Base-by-base conservation (phyloP, 2,888 invertebrate species). In the Cartodere bifasciata region DNA sequence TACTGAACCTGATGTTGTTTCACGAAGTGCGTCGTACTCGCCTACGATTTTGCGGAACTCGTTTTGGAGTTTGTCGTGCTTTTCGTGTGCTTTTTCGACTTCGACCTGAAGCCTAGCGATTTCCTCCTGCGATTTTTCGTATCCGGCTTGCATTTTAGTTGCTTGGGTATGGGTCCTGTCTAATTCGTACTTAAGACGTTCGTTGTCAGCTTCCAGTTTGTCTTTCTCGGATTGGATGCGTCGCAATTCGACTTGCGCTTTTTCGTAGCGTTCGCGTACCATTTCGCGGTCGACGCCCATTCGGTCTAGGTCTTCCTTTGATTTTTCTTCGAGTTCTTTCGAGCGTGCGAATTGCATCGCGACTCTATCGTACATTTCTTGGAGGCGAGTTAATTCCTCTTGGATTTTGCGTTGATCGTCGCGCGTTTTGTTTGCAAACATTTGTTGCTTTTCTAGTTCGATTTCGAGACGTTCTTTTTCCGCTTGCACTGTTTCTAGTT, bases 101-200 rank as follows among this genome's bases (percentile, higher is more conserved):
- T 90, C 90, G 29, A 86, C 68, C 52, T 87, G 84, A 47, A 87
- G 72, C 47, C 87, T 69, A 1, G 85, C 80, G 46, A 85, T 72
- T 62, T 91, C 91, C 54, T 91, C 90, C 55, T 88, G 87, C 29
- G 82, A 79, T 50, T 88, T 86, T 53, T 90, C 90, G 38, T 86
- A 79, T 4, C 79, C 76, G 7, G 79, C 79, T 53, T 84, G 85
- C 7, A 83, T 77, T 62, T 91, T 90, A 39, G 75, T 78, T 48
- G 80, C 75, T 52, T 88, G 87, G 34, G 83, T 78, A 63, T 88
- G 86, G 0, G 86, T 77, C 38, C 90, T 65, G 46, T 91, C 90
- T 38, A 85, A 64, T 59, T 88, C 87, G 46, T 87, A 90, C 48
- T 83, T 79, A 39, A 87, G 63, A 30, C 87, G 67, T 56, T 90